Evolutionary conservation across 2,888 invertebrate genomes (phyloP).

Genomic region (Tuberolachnus salignus): DNA sequence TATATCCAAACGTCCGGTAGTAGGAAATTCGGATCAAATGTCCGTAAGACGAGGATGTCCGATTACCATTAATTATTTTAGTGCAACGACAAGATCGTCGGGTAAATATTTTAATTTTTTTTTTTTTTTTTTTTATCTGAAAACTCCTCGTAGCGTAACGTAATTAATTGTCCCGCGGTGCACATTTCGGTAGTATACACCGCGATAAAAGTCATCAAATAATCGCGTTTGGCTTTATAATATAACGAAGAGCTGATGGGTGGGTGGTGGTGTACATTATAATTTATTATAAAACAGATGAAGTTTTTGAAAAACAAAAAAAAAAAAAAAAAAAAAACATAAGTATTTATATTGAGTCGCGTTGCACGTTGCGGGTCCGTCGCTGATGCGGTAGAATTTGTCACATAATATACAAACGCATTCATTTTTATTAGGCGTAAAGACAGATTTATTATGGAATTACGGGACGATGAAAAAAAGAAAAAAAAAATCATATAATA

Average conservation of each 20-base stretch:
- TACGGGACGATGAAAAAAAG: slow-evolving; percentile 27
- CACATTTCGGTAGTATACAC: too few species aligned
- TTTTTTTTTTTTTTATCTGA: not conserved
- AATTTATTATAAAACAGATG: slow-evolving; percentile 2
- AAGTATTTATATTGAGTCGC: slow-evolving; percentile 15
- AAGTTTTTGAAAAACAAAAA: too few species aligned
- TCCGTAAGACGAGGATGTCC: too few species aligned
- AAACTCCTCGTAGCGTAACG: not conserved
- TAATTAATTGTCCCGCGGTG: not conserved
- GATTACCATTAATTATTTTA: too few species aligned
- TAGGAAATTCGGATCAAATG: too few species aligned
- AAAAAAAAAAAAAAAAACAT: too few species aligned
- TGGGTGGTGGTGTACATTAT: not conserved
- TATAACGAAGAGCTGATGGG: too few species aligned
- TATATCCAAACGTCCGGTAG: too few species aligned
- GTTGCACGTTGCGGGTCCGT: slow-evolving; percentile 1
- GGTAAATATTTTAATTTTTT: not conserved
- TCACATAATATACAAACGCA: slow-evolving; percentile 12
- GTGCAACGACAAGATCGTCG: too few species aligned
- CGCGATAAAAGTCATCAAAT: too few species aligned
- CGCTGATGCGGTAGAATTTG: slow-evolving; percentile 11
- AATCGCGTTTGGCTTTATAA: too few species aligned
- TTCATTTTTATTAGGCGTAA: slow-evolving; percentile 30
- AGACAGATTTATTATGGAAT: slow-evolving; percentile 39
- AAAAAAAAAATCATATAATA: not conserved